Evolutionary conservation across 2,797 vertebrate species (phyloP), one percentile per base, ranked within the genome.

Genomic region (Periophthalmus magnuspinnatus): DNA sequence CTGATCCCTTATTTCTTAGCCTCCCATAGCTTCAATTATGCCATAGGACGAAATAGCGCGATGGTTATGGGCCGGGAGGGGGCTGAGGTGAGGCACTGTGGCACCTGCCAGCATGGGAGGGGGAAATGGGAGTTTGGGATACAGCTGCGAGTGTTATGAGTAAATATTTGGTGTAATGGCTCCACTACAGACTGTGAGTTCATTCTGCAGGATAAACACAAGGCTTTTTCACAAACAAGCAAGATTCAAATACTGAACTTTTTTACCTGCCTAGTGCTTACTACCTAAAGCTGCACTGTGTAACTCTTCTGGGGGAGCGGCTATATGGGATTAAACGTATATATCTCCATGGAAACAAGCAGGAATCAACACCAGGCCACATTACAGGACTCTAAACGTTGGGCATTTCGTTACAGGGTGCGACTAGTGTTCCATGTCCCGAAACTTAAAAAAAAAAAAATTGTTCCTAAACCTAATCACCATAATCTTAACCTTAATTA

Each of bases 1-100:
- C 92, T 89, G 85, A 93, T 88, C 93, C 89, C 87, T 89, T 84
- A 93, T 93, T 92, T 91, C 86, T 87, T 88, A 84, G 77, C 87
- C 90, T 93, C 89, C 91, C 91, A 89, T 90, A 89, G 91, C 85
- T 87, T 85, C 84, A 88, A 92, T 93, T 91, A 92, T 77, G 71
- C 78, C 1, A 5, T 65, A 72, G 76, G 82, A 83, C 82, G 75
- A 41, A 50, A 52, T 79, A 83, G 73, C 84, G 73, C 79, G 75
- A 80, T 77, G 82, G 81, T 88, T 85, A 83, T 76, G 82, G 79
- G 77, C 86, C 81, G 62, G 55, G 62, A 19, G 71, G 80, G 87
- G 74, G 79, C 69, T 6, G 78, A 83, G 83, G 83, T 80, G 81
- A 85, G 81, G 56, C 55, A 67, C 56, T 14, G 73, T 41, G 58